phyloP scores from a whole-genome alignment of 2,888 invertebrate genomes.

The Thysanoteuthis rhombus region DNA sequence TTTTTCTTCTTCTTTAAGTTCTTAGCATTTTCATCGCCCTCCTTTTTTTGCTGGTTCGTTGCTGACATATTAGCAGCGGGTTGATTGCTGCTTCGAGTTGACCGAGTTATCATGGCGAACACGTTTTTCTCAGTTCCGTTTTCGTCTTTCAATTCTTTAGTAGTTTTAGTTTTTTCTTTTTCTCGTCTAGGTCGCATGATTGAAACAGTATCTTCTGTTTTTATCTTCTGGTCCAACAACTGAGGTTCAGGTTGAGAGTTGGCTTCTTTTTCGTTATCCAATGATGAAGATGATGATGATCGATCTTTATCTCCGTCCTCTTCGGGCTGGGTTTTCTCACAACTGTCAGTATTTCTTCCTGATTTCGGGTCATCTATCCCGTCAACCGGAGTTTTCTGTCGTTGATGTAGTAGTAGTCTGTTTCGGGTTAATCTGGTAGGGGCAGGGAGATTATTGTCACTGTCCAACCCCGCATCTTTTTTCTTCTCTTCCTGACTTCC shows the following conservation, averaged over 20 bases:
- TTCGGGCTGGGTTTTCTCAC: not conserved
- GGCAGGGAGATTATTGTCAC: too few relatives aligned
- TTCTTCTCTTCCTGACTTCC: not conserved
- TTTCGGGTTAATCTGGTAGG: not conserved
- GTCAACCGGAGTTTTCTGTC: not conserved
- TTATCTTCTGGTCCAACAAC: not conserved
- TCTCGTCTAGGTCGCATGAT: not conserved
- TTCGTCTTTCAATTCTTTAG: not conserved
- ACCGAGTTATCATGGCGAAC: not conserved
- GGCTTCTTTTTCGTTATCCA: not conserved
- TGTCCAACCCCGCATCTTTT: not conserved
- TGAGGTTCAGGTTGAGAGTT: not conserved
- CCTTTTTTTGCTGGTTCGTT: not conserved
- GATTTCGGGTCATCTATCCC: not conserved
- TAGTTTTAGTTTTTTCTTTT: not conserved
- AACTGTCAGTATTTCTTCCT: not conserved
- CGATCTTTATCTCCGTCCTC: not conserved
- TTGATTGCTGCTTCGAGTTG: not conserved
- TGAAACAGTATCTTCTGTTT: not conserved
- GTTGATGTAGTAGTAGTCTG: not conserved
- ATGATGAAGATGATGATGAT: not conserved
- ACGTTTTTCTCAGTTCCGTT: not conserved
- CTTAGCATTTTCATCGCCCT: not conserved
- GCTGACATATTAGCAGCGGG: not conserved
- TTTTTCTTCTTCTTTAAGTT: not conserved